phyloP scores from a whole-genome alignment of 2,888 invertebrate species.

The Cataglyphis livida region DNA sequence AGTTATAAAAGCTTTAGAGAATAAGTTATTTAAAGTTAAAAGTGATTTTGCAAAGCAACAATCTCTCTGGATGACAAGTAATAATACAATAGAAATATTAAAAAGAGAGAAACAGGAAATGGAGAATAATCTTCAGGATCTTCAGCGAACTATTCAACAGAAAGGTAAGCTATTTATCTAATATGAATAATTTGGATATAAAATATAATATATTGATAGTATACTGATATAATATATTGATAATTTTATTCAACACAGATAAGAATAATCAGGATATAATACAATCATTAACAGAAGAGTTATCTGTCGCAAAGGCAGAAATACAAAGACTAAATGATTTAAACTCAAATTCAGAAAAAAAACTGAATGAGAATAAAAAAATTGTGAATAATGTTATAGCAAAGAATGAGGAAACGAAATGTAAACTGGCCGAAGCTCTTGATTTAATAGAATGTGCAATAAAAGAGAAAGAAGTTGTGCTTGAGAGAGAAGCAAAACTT shows the following conservation, averaged over 20 bases:
- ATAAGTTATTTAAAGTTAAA: slow-evolving; percentile 87
- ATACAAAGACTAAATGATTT: slow-evolving; percentile 69
- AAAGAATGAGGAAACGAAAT: slow-evolving; percentile 86
- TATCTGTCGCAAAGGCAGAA: slow-evolving; percentile 79
- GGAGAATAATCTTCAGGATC: slow-evolving; percentile 68
- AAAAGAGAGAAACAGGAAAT: slow-evolving; percentile 86
- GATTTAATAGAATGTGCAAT: slow-evolving; percentile 87
- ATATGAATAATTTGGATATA: slow-evolving; percentile 11
- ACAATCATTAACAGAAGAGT: slow-evolving; percentile 75
- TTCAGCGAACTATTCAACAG: slow-evolving; percentile 69
- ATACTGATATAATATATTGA: slow-evolving; percentile 3
- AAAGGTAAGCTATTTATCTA: slow-evolving; percentile 72
- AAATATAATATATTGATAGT: not conserved
- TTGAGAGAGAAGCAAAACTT: slow-evolving; percentile 85
- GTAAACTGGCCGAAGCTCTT: slow-evolving; percentile 88
- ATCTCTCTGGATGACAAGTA: slow-evolving; percentile 82
- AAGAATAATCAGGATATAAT: slow-evolving; percentile 68
- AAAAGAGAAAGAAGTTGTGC: slow-evolving; percentile 87
- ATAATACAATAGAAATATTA: slow-evolving; percentile 86
- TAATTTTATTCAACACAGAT: slow-evolving; percentile 70
- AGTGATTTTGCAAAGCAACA: slow-evolving; percentile 84
- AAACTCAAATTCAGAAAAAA: slow-evolving; percentile 84
- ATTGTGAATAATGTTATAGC: slow-evolving; percentile 84
- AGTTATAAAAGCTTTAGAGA: slow-evolving; percentile 87
- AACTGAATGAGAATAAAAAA: slow-evolving; percentile 83